Base-by-base conservation (phyloP, 2,888 invertebrate species). In the Trisateles emortualis region DNA sequence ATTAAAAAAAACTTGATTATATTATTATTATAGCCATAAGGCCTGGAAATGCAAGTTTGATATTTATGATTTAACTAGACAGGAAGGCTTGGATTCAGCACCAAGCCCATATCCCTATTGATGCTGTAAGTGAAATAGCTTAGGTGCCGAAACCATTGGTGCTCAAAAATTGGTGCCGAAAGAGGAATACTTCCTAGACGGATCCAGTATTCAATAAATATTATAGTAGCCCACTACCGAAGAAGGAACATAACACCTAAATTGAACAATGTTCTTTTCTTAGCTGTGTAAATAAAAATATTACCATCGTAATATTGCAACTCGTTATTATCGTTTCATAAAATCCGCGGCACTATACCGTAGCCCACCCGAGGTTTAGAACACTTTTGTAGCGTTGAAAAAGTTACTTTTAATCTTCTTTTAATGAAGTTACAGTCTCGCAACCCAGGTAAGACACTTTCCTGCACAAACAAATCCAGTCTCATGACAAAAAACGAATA, bases 361-460 rank as follows among this genome's bases (percentile, higher is more conserved):
- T 39, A 46, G 57, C 62, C 36, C 62, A 54, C 64, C 68, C 44
- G 62, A 49, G 74, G 54, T 68, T 79, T 74, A 73, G 70, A 79
- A 76, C 67, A 77, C 75, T 79, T 81, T 79, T 76, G 43, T 76
- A 73, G 74, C 77, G 70, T 55, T 72, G 72, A 58, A 69, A 77
- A 86, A 87, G 78, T 87, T 87, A 81, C 68, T 80, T 81, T 81
- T 86, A 87, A 87, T 87, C 85, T 84, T 79, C 80, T 85, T 88
- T 87, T 88, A 87, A 87, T 87, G 83, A 88, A 88, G 83, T 87
- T 85, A 77, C 78, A 69, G 74, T 71, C 65, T 68, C 67, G 57
- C 68, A 66, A 65, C 69, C 68, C 78, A 84, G 83, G 82, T 84
- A 83, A 77, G 77, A 79, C 71, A 79, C 64, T 78, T 74, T 54